phyloP scores from a whole-genome alignment of 1,140 invertebrate genomes.

The Listronotus bonariensis region DNA sequence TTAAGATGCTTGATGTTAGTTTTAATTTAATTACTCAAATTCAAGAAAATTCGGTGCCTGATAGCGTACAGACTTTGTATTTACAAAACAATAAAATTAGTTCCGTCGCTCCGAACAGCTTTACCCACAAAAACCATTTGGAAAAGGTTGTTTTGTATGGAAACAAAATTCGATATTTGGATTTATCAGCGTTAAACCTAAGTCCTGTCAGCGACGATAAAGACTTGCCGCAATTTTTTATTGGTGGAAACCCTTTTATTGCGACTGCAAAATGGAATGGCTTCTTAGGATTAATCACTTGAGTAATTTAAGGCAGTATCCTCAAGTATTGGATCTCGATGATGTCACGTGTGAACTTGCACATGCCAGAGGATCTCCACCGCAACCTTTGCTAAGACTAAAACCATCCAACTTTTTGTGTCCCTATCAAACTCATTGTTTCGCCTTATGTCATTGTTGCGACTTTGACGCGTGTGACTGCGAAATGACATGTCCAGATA shows the following conservation, averaged over 20 bases:
- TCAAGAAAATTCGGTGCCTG: constrained; percentile 69
- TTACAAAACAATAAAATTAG: constrained; percentile 77
- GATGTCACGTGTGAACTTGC: constrained; percentile 80
- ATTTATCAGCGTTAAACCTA: constrained; percentile 72
- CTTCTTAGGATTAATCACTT: constrained; percentile 76
- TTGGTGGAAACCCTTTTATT: constrained; percentile 82
- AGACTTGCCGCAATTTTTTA: constrained; percentile 75
- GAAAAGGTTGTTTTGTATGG: constrained; percentile 75
- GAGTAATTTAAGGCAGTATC: constrained; percentile 73
- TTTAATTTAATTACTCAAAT: constrained; percentile 73
- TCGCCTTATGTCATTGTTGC: constrained; percentile 86
- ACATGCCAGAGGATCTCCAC: constrained; percentile 72
- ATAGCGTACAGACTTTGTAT: constrained; percentile 73
- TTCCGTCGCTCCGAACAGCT: constrained; percentile 72
- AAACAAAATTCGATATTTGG: constrained; percentile 74
- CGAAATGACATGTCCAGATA: constrained; percentile 86
- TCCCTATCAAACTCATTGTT: constrained; percentile 86
- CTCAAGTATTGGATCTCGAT: constrained; percentile 82
- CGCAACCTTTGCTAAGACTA: constrained; percentile 76
- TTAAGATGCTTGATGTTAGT: constrained; percentile 77
- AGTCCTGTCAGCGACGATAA: constrained; percentile 66
- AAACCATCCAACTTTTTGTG: constrained; percentile 84
- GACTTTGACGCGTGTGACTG: constrained; percentile 90
- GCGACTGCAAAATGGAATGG: constrained; percentile 87
- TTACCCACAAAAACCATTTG: constrained; percentile 70